Evolutionary conservation across 64 coral and sea anemone species (phyloP).

Genomic region (Montipora foliosa): DNA sequence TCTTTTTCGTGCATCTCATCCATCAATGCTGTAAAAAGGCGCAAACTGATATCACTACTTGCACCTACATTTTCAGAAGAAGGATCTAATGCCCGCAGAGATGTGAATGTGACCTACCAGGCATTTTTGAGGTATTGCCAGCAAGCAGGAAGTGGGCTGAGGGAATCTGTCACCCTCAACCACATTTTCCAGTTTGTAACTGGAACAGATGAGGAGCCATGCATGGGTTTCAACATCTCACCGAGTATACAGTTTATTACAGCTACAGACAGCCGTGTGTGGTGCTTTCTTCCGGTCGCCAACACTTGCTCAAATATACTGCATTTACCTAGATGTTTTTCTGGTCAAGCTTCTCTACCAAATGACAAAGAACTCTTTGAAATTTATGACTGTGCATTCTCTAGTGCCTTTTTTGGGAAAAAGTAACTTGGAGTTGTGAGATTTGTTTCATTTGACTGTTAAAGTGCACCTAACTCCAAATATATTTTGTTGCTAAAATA

Average conservation of each 20-base stretch:
- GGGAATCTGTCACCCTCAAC: no score
- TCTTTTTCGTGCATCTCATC: slow-evolving; percentile 37
- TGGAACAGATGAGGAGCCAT: slow-evolving; percentile 31
- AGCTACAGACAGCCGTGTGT: not conserved
- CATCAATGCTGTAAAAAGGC: slow-evolving; percentile 25
- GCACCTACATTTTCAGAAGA: no score
- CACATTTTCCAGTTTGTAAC: slow-evolving; percentile 38
- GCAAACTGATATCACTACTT: slow-evolving; percentile 1
- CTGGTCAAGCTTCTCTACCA: not conserved
- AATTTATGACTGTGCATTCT: slow-evolving; percentile 79
- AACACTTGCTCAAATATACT: slow-evolving; percentile 75
- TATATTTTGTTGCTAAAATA: no score
- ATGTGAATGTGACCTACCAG: no score
- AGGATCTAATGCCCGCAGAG: no score
- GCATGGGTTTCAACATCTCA: no score
- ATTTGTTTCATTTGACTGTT: no score
- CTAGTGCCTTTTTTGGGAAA: slow-evolving; percentile 81
- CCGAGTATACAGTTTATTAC: no score
- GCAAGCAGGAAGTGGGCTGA: no score
- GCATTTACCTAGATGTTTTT: slow-evolving; percentile 37
- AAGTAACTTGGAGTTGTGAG: not conserved
- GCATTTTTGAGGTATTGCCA: no score
- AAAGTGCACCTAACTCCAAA: no score
- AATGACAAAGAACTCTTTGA: slow-evolving; percentile 57
- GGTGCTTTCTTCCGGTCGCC: slow-evolving; percentile 62